phyloP scores from a whole-genome alignment of 2,888 invertebrate species.

The Spodoptera picta region DNA sequence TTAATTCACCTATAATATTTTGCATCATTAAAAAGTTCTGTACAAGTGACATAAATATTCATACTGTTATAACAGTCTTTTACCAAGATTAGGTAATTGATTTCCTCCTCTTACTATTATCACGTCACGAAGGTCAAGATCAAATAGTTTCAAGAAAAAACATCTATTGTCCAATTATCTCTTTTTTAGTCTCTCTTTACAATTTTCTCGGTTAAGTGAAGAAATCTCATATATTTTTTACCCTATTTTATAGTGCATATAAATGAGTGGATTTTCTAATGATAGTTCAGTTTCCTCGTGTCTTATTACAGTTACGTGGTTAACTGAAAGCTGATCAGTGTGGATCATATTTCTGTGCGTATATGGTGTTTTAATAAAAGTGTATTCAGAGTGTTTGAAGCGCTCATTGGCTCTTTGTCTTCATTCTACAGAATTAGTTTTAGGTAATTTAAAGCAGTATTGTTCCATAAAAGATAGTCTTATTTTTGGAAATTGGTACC shows the following conservation, averaged over 20 bases:
- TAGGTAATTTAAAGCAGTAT: too few species aligned
- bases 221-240: slow-evolving; percentile 19
- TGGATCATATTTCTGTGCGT: not conserved
- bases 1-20: too few species aligned
- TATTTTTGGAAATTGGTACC: too few species aligned
- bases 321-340: slow-evolving; percentile 22
- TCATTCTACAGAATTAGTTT: not conserved
- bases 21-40: too few species aligned
- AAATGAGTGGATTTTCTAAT: slow-evolving; percentile 26
- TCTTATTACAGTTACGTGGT: slow-evolving; percentile 23
- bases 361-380: slow-evolving; percentile 10
- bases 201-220: slow-evolving; percentile 42
- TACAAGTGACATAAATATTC: too few species aligned
- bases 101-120: slow-evolving; percentile 17
- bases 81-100: not conserved
- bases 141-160: slow-evolving; percentile 7
- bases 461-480: too few species aligned
- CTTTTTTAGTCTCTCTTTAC: slow-evolving; percentile 19
- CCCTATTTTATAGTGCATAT: slow-evolving; percentile 23
- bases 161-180: slow-evolving; percentile 13
- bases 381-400: slow-evolving; percentile 8
- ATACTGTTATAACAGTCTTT: too few species aligned
- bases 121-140: slow-evolving; percentile 15
- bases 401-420: not conserved
- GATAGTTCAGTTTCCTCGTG: slow-evolving; percentile 23